phyloP scores from a whole-genome alignment of 2,888 invertebrate genomes.

The Philhelius pedissequus region DNA sequence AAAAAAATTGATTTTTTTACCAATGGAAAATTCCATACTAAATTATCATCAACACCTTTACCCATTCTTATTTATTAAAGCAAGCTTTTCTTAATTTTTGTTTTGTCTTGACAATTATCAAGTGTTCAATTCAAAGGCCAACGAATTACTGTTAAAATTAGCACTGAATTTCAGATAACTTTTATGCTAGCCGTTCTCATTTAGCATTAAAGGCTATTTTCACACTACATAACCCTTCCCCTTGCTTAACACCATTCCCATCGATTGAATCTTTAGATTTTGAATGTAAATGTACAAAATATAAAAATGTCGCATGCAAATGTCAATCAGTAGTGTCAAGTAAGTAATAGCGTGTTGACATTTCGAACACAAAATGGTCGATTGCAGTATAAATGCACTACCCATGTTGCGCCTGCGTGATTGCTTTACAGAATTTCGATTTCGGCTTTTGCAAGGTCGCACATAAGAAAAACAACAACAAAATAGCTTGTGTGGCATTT shows the following conservation, averaged over 20 bases:
- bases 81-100: too few relatives aligned
- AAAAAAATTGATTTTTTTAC: too few relatives aligned
- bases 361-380: conserved; percentile 27
- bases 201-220: too few relatives aligned
- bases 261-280: conserved; percentile 23
- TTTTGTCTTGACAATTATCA: too few relatives aligned
- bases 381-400: not conserved
- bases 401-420: conserved; percentile 1
- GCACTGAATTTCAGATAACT: too few relatives aligned
- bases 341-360: conserved; percentile 47
- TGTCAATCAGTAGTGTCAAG: conserved; percentile 51
- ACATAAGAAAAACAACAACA: not conserved
- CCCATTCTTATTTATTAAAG: too few relatives aligned
- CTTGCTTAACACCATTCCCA: not conserved
- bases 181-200: too few relatives aligned
- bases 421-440: conserved; percentile 2
- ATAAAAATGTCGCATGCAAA: conserved; percentile 37
- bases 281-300: conserved; percentile 28
- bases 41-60: too few relatives aligned
- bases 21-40: too few relatives aligned
- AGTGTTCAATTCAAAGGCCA: too few relatives aligned
- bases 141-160: too few relatives aligned
- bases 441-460: conserved; percentile 51
- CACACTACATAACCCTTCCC: too few relatives aligned
- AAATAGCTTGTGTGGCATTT: not conserved